These are phyloP conservation scores for Hermaeophaga mercurialis DNA, from an alignment of 2,888 invertebrate genomes.

Conservation along the genomic window DNA sequence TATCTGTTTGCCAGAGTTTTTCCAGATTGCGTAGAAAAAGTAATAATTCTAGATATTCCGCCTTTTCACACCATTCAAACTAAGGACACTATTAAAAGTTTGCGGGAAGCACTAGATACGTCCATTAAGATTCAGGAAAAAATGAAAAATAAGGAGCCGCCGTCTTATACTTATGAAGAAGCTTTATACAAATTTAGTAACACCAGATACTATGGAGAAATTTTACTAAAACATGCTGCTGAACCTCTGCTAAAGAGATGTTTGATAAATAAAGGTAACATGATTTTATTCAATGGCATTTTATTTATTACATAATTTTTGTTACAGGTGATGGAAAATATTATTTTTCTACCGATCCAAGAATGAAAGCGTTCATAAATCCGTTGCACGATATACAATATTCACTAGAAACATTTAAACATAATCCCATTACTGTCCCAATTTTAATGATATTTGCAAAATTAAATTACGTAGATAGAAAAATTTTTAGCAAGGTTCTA, in stretches of 20 bases:
- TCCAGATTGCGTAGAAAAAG: conserved; percentile 55
- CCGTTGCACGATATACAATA: conserved; percentile 51
- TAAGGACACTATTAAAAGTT: conserved; percentile 45
- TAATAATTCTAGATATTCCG: conserved; percentile 58
- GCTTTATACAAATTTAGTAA: conserved; percentile 59
- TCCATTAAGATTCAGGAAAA: conserved; percentile 36
- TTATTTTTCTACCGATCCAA: conserved; percentile 63
- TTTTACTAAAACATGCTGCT: conserved; percentile 59
- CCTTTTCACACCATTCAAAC: conserved; percentile 43
- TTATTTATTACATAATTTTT: too few species aligned
- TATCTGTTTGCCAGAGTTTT: conserved; percentile 54
- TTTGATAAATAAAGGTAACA: conserved; percentile 50
- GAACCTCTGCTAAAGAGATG: conserved; percentile 59
- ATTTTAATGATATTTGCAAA: conserved; percentile 50
- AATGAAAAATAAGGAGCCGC: conserved; percentile 41
- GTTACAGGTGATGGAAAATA: conserved; percentile 54
- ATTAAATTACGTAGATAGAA: conserved; percentile 35
- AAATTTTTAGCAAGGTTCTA: conserved; percentile 38
- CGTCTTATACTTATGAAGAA: conserved; percentile 58
- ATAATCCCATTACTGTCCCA: conserved; percentile 51
- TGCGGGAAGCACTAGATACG: conserved; percentile 49
- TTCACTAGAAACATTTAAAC: conserved; percentile 50
- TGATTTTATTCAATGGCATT: too few species aligned
- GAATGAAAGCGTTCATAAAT: conserved; percentile 55
- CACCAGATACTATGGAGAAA: conserved; percentile 49